Conservation (phyloP, 1,140 invertebrate genomes). For the Orchestia grillus region DNA sequence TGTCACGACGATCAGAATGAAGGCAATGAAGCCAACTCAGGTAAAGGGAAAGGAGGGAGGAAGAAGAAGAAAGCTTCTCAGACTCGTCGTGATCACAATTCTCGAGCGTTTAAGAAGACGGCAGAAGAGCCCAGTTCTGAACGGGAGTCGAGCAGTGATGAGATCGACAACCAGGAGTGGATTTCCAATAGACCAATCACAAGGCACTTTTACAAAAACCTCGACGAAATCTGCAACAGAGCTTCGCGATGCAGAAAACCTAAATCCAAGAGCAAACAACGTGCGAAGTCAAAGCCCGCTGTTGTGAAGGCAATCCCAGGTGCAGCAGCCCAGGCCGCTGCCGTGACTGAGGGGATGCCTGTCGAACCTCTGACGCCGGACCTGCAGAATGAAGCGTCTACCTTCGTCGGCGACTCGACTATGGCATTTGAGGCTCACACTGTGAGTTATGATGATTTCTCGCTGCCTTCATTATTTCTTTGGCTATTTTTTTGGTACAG, state of each 20-base stretch:
- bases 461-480: too few species aligned
- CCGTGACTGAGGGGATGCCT: background rate
- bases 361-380: background rate
- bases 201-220: background rate
- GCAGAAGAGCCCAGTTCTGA: background rate
- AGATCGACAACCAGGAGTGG: background rate
- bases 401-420: background rate
- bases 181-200: conserved; percentile 5
- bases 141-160: conserved; percentile 5
- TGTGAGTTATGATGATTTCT: background rate
- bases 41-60: background rate
- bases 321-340: background rate
- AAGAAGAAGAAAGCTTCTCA: background rate
- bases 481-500: too few species aligned
- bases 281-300: background rate
- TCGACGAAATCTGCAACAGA: background rate
- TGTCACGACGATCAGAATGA: background rate
- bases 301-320: background rate
- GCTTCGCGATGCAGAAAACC: background rate
- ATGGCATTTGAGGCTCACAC: background rate
- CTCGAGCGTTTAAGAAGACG: background rate
- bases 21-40: background rate
- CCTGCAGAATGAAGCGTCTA: background rate
- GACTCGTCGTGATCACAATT: background rate
- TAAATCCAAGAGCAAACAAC: background rate